A percentile compares a stretch with the other conserved stretches of the same genome.
These are phyloP conservation scores for Myripristis murdjan DNA, from an alignment of 2,797 vertebrate species.

Conservation along the genomic window DNA sequence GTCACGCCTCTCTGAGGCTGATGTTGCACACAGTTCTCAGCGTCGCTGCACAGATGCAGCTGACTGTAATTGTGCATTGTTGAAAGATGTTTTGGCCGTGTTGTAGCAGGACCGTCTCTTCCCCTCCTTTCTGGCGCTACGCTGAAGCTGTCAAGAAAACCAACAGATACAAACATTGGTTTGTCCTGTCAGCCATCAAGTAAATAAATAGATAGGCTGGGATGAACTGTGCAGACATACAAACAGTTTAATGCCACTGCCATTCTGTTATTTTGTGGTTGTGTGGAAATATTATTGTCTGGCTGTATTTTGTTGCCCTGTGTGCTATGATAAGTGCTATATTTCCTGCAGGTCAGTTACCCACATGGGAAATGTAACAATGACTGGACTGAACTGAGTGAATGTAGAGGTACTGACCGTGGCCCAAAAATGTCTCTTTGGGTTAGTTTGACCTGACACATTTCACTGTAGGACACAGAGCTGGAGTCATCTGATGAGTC, in stretches of 20 bases:
- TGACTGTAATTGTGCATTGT: conserved; percentile 3
- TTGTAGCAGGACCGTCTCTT: background rate
- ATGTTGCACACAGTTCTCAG: background rate
- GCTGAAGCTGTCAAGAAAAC: conserved; percentile 23
- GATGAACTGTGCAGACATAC: background rate
- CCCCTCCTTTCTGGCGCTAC: conserved; percentile 14
- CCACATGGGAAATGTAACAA: conserved; percentile 24
- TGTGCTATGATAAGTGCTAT: background rate
- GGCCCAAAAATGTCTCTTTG: conserved; percentile 63
- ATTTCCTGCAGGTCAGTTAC: conserved; percentile 36
- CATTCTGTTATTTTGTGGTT: conserved; percentile 39
- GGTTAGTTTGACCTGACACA: conserved; percentile 61
- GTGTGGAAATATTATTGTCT: conserved; percentile 39
- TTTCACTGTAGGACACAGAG: conserved; percentile 50
- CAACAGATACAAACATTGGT: conserved; percentile 31
- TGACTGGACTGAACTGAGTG: conserved; percentile 43
- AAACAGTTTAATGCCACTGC: conserved; percentile 36
- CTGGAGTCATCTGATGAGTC: conserved; percentile 41
- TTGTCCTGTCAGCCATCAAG: conserved; percentile 41
- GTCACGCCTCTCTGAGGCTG: background rate
- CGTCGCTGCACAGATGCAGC: conserved; percentile 1
- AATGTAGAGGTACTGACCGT: conserved; percentile 43
- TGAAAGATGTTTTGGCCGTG: conserved; percentile 22
- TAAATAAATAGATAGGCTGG: conserved; percentile 5
- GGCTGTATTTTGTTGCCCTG: conserved; percentile 20